Evolutionary conservation across 2,888 invertebrate genomes (phyloP), one percentile per base, ranked within the genome.

Genomic region (Sesia bembeciformis): DNA sequence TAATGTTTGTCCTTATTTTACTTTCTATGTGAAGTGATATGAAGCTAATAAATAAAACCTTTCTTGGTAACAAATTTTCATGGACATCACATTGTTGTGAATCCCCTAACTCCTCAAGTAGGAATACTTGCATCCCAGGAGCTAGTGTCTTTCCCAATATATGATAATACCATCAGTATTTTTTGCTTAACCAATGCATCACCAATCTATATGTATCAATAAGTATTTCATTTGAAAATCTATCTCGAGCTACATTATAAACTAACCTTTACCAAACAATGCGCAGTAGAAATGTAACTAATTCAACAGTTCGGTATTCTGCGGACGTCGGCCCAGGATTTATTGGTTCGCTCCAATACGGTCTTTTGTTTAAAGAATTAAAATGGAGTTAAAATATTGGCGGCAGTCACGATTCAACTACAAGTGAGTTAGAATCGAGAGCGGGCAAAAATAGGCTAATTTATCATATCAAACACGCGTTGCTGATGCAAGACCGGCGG

Each of bases 291-390:
- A 46, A 46, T 62, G 46, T 46, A 46, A 46, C 63, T 62, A 62
- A 65, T 66, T 67, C 66, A 63, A 66, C 66, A 40, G 52, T 50
- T 50, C 39, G 52, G 52, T 8, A 52, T 52, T 52, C 64, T 58
- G 62, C 62, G 62, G 62, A 59, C 60, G 60, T 59, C 65, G 61
- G 58, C 59, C 56, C 62, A 60, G 62, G 70, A 73, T 73, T 70
- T 71, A 72, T 72, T 60, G 65, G 60, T 55, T 56, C 60, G 58
- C 59, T 61, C 65, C 64, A 64, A 62, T 62, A 58, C 61, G 60
- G 66, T 63, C 67, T 70, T 63, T 67, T 64, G 65, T 67, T 66
- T 50, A 39, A 52, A 7, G 52, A 52, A 40, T 52, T 8, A 38
- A 50, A 50, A 38, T 50, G n/a, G 52, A 52, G 7, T 52, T 8